phyloP scores from a whole-genome alignment of 2,113 vertebrate species.

The Euleptes europaea region DNA sequence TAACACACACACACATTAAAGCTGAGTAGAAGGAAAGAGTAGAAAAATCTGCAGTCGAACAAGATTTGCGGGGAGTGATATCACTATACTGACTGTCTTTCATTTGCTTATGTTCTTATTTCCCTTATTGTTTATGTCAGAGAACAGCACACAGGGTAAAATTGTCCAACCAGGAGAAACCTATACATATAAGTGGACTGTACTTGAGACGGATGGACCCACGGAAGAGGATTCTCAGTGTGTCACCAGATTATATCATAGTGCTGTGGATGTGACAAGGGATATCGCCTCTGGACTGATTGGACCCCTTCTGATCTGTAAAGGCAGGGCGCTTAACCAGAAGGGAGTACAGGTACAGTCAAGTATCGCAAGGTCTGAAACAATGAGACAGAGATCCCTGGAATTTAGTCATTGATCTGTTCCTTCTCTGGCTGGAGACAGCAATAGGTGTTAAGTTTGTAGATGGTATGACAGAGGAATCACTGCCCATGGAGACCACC shows the following conservation, averaged over 20 bases:
- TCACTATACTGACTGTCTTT: neutral
- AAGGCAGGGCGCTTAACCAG: constrained; percentile 85
- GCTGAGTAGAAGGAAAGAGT: neutral
- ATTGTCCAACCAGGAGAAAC: constrained; percentile 87
- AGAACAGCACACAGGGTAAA: constrained; percentile 74
- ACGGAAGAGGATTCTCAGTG: constrained; percentile 84
- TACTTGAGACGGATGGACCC: constrained; percentile 86
- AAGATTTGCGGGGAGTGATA: neutral
- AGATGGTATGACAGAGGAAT: too few relatives aligned
- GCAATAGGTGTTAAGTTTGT: too few relatives aligned
- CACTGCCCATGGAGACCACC: too few relatives aligned
- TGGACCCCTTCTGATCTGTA: constrained; percentile 94
- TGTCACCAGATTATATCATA: constrained; percentile 92
- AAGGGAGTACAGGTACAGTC: constrained; percentile 90
- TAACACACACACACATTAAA: neutral
- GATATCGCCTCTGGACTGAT: constrained; percentile 94
- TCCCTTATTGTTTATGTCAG: constrained; percentile 67
- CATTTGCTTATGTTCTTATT: neutral
- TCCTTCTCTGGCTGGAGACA: neutral
- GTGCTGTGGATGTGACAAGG: constrained; percentile 84
- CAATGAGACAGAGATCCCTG: neutral
- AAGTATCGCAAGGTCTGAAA: neutral
- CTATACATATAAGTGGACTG: constrained; percentile 86
- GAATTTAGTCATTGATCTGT: neutral
- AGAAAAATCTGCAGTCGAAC: neutral